Evolutionary conservation across 1,140 invertebrate genomes (phyloP), one percentile per base, ranked within the genome.

Genomic region (Lordiphosa collinella): DNA sequence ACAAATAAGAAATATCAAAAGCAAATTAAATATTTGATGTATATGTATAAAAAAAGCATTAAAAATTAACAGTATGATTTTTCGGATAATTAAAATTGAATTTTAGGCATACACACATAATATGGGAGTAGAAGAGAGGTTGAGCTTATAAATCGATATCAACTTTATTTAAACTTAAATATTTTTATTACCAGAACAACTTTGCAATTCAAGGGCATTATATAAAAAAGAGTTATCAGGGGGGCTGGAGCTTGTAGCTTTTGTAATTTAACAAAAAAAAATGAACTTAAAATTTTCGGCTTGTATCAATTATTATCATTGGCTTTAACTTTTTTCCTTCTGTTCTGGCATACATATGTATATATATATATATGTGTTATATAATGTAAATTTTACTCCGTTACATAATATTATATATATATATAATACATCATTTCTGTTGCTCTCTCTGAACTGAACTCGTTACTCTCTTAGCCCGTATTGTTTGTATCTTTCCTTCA

Each of bases 371-470:
- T 22, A 22, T 22, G 18, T 5, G 18, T 22, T 22, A 5, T 16
- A n/a, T 16, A 3, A 5, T 22, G 18, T 22, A 22, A 43, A 44
- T 53, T 47, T 58, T 55, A 32, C 37, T 32, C 48, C 38, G 29
- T 60, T 75, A 82, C 60, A 82, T 82, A 75, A 76, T 76, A 84
- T 82, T 38, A 38, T 38, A 79, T 80, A 64, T 75, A 73, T 59
- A 82, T 82, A 58, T 64, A 55, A 76, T 75, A 60, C 66, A 56
- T 67, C 40, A 52, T 44, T 32, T 68, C 49, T 46, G 10, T 56
- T 44, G 29, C 37, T 48, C 41, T 58, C 31, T 41, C 25, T 58
- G 31, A 41, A 22, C 18, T 22, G 18, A 22, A 22, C 18, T 22
- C 18, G 6, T 22, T 22, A 22, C 18, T 46, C 37, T 31, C 25